Conservation (phyloP, 2,113 vertebrate species). For the Mastomys natalensis region DNA sequence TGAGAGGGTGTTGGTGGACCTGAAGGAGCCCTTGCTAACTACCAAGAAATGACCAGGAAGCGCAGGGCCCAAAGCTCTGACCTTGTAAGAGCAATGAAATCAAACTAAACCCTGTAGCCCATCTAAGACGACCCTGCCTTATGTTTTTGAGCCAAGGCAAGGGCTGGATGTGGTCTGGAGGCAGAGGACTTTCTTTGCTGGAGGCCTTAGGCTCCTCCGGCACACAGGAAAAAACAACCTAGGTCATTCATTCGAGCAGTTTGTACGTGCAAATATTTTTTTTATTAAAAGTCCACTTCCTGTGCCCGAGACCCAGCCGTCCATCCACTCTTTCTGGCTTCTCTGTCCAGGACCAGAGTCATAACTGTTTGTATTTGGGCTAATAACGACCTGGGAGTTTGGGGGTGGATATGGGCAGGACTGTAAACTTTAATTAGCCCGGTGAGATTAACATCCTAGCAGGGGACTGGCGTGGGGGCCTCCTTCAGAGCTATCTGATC, state of each 20-base stretch:
- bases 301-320: not conserved
- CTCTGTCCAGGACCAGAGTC: not conserved
- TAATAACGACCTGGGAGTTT: not conserved
- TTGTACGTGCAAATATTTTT: not conserved
- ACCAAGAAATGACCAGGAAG: not conserved
- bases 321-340: not conserved
- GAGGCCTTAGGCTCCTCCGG: not conserved
- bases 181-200: not conserved
- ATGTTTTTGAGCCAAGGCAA: not conserved
- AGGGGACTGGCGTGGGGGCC: not conserved
- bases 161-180: not conserved
- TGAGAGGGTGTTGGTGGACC: not conserved
- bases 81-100: not conserved
- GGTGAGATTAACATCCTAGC: constrained; percentile 54
- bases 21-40: not conserved
- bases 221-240: not conserved
- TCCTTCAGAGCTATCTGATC: constrained; percentile 6
- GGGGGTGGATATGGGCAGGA: not conserved
- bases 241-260: not conserved
- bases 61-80: not conserved
- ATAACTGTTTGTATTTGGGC: constrained; percentile 43
- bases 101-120: not conserved
- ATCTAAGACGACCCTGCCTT: not conserved
- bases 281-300: not conserved
- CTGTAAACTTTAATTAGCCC: constrained; percentile 62